These are phyloP conservation scores for Microcebus lehilahytsara DNA, from an alignment of 2,113 vertebrate species.

Conservation along the genomic window DNA sequence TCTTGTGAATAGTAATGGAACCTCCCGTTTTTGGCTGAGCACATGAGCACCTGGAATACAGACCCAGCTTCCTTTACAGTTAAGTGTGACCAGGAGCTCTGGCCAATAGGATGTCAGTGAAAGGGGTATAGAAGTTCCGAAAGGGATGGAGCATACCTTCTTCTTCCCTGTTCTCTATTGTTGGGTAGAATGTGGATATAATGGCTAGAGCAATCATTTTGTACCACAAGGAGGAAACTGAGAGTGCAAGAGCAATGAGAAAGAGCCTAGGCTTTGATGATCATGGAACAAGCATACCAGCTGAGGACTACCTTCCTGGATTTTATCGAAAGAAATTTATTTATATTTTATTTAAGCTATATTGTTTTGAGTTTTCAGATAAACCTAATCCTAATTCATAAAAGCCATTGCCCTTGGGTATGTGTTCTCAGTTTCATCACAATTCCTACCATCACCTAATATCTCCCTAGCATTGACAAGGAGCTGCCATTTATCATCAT, in stretches of 20 bases:
- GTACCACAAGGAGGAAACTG: not conserved
- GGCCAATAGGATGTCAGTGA: not conserved
- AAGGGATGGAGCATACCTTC: not conserved
- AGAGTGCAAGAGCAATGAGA: not conserved
- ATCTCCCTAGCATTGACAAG: not conserved
- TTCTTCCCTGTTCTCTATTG: not conserved
- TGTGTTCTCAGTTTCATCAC: not conserved
- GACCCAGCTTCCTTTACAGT: not conserved
- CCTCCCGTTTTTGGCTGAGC: not conserved
- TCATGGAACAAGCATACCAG: not conserved
- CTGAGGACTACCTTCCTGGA: not conserved
- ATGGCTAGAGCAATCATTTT: not conserved
- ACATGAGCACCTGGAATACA: not conserved
- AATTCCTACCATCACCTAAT: not conserved
- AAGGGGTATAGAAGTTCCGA: not conserved
- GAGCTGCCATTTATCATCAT: not conserved
- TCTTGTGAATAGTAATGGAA: not conserved
- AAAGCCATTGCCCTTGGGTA: not conserved
- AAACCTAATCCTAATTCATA: slow-evolving; percentile 3
- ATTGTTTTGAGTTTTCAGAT: not conserved
- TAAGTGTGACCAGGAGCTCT: not conserved
- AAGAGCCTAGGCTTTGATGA: not conserved
- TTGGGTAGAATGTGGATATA: not conserved
- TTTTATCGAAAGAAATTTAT: not conserved
- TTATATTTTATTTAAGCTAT: slow-evolving; percentile 2